These are phyloP conservation scores for Craterocephalus amniculus DNA, from an alignment of 2,797 vertebrate genomes.

Conservation along the genomic window DNA sequence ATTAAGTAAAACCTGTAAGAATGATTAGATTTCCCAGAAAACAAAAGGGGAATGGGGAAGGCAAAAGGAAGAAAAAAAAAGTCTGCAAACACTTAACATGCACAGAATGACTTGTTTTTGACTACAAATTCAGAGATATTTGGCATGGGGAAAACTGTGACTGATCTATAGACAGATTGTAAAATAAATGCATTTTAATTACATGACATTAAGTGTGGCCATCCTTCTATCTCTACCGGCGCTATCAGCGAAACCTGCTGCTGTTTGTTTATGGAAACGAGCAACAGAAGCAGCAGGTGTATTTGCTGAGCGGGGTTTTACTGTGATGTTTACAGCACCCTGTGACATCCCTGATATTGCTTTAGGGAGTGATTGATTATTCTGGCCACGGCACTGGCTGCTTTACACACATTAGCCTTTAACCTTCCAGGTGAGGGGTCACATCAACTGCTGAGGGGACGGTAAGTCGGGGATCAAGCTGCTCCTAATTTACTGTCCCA, in stretches of 20 bases:
- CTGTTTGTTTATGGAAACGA: conserved; percentile 14
- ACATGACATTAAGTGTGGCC: conserved; percentile 25
- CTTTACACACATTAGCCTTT: conserved; percentile 70
- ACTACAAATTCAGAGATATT: conserved; percentile 42
- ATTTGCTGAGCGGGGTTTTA: conserved; percentile 33
- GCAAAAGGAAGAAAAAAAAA: conserved; percentile 24
- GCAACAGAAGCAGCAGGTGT: conserved; percentile 50
- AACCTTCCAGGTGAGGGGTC: conserved; percentile 71
- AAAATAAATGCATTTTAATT: conserved; percentile 48
- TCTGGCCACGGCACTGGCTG: conserved; percentile 57
- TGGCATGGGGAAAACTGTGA: conserved; percentile 13
- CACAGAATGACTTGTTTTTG: conserved; percentile 23
- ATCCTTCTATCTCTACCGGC: conserved; percentile 34
- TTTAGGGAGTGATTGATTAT: conserved; percentile 72
- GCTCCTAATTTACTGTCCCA: conserved; percentile 75
- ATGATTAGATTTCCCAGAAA: conserved; percentile 70
- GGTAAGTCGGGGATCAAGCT: conserved; percentile 52
- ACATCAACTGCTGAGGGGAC: conserved; percentile 57
- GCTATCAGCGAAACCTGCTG: conserved; percentile 12
- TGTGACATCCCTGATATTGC: conserved; percentile 46
- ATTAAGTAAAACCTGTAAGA: conserved; percentile 75
- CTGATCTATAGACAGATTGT: conserved; percentile 41
- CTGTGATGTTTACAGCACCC: conserved; percentile 34
- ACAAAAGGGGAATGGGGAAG: conserved; percentile 40
- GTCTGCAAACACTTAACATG: conserved; percentile 50